Evolutionary conservation across 2,797 vertebrate genomes (phyloP).

Genomic region (Artibeus jamaicensis): DNA sequence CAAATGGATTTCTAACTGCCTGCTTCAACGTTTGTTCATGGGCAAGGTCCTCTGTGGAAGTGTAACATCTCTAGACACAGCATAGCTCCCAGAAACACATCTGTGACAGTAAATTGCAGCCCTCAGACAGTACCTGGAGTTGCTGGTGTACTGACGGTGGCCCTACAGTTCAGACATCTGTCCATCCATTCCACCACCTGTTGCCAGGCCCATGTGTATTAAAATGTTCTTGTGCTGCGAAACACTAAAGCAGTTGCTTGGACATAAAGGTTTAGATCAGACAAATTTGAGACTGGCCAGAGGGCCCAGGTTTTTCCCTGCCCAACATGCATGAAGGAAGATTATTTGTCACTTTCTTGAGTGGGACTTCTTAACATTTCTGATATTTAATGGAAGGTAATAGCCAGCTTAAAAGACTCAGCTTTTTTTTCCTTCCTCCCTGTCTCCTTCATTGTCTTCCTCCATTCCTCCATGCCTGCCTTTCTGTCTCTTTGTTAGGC

Average conservation of each 20-base stretch:
- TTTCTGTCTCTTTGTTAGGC: not conserved
- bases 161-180: conserved; percentile 54
- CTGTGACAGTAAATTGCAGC: conserved; percentile 40
- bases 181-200: conserved; percentile 25
- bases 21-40: not conserved
- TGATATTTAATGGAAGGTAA: not conserved
- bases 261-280: conserved; percentile 44
- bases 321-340: not conserved
- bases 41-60: not conserved
- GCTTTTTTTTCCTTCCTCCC: not conserved
- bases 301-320: conserved; percentile 43
- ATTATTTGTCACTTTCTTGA: conserved; percentile 1
- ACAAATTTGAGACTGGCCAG: conserved; percentile 38
- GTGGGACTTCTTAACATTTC: not conserved
- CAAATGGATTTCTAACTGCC: not conserved
- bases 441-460: not conserved
- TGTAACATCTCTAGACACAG: not conserved
- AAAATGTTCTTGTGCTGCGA: conserved; percentile 65
- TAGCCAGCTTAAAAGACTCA: not conserved
- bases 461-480: not conserved
- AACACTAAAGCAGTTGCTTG: conserved; percentile 53
- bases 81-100: not conserved
- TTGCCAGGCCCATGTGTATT: conserved; percentile 47
- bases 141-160: conserved; percentile 50
- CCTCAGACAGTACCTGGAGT: conserved; percentile 20